Base-by-base conservation (phyloP, 1,140 invertebrate genomes). In the Neotoxoptera formosana region DNA sequence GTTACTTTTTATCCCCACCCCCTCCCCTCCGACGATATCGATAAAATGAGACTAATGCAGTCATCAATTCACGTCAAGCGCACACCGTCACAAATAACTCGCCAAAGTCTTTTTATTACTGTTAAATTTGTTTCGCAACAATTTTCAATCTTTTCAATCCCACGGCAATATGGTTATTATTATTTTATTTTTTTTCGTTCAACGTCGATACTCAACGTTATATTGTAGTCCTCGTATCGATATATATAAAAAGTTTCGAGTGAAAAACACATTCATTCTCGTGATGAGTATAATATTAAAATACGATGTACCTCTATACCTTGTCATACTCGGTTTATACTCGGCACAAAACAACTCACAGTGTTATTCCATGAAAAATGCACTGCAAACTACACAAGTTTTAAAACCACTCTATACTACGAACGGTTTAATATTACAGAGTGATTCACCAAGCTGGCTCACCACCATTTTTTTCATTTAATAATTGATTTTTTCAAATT, bases 61-160 rank as follows among this genome's bases (percentile, higher is more conserved):
- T 91, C 90, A 91, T 91, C 60, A 91, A 91, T 76, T 48, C 56
- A 41, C 41, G 90, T 91, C 90, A 91, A 91, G 17, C 56, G 17
- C 90, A 91, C 60, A 67, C 90, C 36, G 36, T 67, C 25, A 36
- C 36, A 36, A 90, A 90, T 90, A 90, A 90, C 89, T 25, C 23
- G 11, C 14, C 36, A 8, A 56, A 90, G 56, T 67, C 36, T 90
- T 84, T 86, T 86, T 76, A n/a, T 76, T 34, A 76, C 30, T 17
- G 60, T 76, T n/a, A 76, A 17, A 76, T n/a, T 76, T 76, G 30
- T 76, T 17, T 76, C n/a, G 3, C 14, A 14, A 76, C 30, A 34
- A 76, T 76, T 76, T 76, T 76, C 60, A 76, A 76, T 76, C 30
- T 76, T 30, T 76, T 90, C 34, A 20, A 36, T 36, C 17, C 23